Conservation (phyloP, 1,140 invertebrate genomes). For the Bombus soroeensis region DNA sequence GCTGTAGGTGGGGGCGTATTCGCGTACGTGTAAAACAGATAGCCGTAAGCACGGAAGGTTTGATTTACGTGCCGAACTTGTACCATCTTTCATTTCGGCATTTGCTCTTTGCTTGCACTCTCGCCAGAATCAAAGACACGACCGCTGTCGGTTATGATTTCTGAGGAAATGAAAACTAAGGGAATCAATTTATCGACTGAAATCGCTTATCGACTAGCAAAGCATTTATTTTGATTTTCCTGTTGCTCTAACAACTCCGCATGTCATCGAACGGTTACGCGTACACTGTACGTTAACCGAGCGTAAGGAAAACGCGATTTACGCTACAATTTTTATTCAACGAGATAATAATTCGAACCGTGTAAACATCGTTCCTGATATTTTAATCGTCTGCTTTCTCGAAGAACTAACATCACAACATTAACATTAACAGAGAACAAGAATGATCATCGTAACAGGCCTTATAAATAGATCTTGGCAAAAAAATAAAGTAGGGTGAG, state of each 20-base stretch:
- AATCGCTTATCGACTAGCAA: background rate
- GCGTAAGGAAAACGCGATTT: background rate
- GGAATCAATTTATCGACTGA: background rate
- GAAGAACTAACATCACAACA: too few species aligned
- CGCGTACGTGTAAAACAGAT: background rate
- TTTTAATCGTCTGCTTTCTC: background rate
- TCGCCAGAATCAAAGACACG: background rate
- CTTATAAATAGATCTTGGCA: too few species aligned
- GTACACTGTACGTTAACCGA: background rate
- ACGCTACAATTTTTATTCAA: background rate
- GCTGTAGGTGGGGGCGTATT: background rate
- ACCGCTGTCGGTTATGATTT: background rate
- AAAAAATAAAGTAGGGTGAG: too few species aligned
- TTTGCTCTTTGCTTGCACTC: background rate
- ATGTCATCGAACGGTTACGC: background rate
- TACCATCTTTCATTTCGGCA: background rate
- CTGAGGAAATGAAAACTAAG: background rate
- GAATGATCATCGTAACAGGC: too few species aligned
- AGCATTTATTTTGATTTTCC: background rate
- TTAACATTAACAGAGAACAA: too few species aligned
- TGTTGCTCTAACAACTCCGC: background rate
- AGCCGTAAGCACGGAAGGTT: background rate
- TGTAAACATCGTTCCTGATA: background rate
- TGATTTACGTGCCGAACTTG: conserved; percentile 13
- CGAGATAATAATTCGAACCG: background rate